Evolutionary conservation across 1,140 invertebrate species (phyloP).

Genomic region (Brachionus manjavacas): DNA sequence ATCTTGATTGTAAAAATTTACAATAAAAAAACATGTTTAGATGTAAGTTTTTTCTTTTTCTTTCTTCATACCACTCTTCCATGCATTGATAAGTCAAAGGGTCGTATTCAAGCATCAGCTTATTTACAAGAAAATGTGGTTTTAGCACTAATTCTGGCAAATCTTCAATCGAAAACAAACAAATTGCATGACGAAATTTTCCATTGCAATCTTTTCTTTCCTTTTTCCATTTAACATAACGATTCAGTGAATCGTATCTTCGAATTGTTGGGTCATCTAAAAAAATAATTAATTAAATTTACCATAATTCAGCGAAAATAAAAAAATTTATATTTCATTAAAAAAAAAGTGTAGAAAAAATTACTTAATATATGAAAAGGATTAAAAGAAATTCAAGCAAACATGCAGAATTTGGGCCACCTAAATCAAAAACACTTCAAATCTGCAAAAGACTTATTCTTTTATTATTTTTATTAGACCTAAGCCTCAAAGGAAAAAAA

Average conservation of each 20-base stretch:
- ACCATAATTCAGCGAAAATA: too few relatives aligned
- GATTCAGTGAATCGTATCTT: background rate
- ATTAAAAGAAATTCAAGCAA: too few relatives aligned
- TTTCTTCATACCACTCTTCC: conserved; percentile 46
- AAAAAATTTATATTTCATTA: too few relatives aligned
- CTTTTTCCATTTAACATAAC: background rate
- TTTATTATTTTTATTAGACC: too few relatives aligned
- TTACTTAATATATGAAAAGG: too few relatives aligned
- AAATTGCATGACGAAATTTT: conserved; percentile 47
- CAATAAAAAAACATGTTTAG: background rate
- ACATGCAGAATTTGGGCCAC: too few relatives aligned
- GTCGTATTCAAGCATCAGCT: conserved; percentile 49
- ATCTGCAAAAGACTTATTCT: too few relatives aligned
- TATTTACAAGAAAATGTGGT: conserved; percentile 52
- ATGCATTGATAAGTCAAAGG: conserved; percentile 49
- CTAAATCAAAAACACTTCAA: too few relatives aligned
- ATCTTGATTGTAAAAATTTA: background rate
- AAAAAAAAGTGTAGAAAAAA: too few relatives aligned
- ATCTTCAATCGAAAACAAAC: conserved; percentile 46
- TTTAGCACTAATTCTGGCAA: conserved; percentile 43
- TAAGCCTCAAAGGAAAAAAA: too few relatives aligned
- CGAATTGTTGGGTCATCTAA: background rate
- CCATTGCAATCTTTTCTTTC: background rate
- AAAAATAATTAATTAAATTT: background rate
- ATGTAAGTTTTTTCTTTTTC: too few relatives aligned